Evolutionary conservation across 2,888 invertebrate species (phyloP).

Genomic region (Drosophila ezoana): DNA sequence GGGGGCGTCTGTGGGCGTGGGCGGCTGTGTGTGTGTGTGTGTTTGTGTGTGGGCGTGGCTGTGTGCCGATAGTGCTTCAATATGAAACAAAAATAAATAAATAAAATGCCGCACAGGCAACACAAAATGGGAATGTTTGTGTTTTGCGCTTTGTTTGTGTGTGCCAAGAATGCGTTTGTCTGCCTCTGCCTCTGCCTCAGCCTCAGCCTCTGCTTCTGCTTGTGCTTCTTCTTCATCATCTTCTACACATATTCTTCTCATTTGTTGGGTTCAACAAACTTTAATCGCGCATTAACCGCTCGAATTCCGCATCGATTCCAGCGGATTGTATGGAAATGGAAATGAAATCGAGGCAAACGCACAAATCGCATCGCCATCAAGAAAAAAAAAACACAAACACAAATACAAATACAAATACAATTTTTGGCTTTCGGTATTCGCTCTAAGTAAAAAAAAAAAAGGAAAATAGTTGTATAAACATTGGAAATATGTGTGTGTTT

Average conservation of each 20-base stretch:
- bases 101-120: conserved; percentile 34
- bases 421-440: conserved; percentile 17
- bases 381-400: conserved; percentile 1
- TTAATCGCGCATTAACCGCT: conserved; percentile 68
- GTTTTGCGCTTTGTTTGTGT: conserved; percentile 58
- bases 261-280: conserved; percentile 68
- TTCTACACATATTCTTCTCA: conserved; percentile 16
- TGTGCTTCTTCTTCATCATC: background rate
- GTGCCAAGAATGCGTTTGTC: conserved; percentile 60
- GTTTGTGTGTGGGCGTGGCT: conserved; percentile 3
- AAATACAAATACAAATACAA: background rate
- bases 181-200: conserved; percentile 2
- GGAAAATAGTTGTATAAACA: conserved; percentile 36
- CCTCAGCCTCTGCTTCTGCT: conserved; percentile 2
- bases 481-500: background rate
- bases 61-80: conserved; percentile 47
- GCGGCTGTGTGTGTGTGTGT: background rate
- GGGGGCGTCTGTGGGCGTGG: conserved; percentile 4
- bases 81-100: conserved; percentile 52
- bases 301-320: conserved; percentile 56
- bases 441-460: background rate
- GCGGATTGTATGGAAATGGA: conserved; percentile 54
- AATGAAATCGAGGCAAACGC: conserved; percentile 42
- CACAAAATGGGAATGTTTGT: conserved; percentile 65
- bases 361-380: conserved; percentile 41